phyloP scores from a whole-genome alignment of 53 echinoderm and acorn worm genomes.

The Arbacia lixula region DNA sequence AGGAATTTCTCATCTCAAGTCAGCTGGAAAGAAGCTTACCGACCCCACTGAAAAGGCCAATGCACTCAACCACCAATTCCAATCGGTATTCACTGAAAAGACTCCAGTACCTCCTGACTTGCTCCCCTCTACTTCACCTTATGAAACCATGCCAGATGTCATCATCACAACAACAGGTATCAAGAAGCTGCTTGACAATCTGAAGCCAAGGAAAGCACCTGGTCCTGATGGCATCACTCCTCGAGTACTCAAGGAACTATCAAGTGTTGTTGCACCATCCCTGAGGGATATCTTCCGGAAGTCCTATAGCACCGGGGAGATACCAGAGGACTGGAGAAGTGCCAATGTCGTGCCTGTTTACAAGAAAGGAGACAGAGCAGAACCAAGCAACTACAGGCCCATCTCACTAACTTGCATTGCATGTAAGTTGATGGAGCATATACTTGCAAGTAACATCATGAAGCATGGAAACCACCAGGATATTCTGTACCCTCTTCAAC shows the following conservation, averaged over 20 bases:
- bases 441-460: conserved; percentile 45
- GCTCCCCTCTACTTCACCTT: background rate
- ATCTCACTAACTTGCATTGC: conserved; percentile 21
- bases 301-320: conserved; percentile 25
- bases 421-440: conserved; percentile 47
- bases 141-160: conserved; percentile 5
- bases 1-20: background rate
- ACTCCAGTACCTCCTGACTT: background rate
- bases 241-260: conserved; percentile 4
- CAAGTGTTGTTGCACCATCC: background rate
- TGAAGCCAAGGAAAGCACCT: background rate
- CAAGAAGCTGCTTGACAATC: background rate
- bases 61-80: conserved; percentile 1
- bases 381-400: conserved; percentile 22
- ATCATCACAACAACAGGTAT: background rate
- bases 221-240: background rate
- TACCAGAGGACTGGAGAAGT: conserved; percentile 33
- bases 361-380: conserved; percentile 22
- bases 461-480: conserved; percentile 12
- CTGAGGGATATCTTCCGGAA: conserved; percentile 9
- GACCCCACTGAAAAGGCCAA: background rate
- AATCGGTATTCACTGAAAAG: background rate
- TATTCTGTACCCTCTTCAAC: conserved; percentile 48
- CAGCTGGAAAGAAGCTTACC: background rate
- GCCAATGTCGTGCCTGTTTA: conserved; percentile 4